Evolutionary conservation across 1,140 invertebrate species (phyloP).

Genomic region (Temnothorax longispinosus): DNA sequence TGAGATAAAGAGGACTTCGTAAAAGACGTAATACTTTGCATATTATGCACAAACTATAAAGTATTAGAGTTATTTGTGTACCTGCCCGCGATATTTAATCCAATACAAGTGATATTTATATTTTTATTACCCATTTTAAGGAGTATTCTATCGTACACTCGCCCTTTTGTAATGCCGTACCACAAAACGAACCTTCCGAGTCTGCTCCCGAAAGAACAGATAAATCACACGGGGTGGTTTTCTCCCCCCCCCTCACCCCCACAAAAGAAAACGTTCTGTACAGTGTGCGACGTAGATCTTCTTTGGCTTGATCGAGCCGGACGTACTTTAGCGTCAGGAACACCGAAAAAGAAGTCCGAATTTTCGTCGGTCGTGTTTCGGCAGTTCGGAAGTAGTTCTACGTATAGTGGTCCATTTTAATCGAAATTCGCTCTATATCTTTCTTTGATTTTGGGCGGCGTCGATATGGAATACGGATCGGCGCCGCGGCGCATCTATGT

Average conservation of each 20-base stretch:
- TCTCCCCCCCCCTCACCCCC: neutral
- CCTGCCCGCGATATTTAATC: neutral
- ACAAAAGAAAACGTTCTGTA: neutral
- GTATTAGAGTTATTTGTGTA: slow-evolving; percentile 3
- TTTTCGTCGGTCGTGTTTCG: neutral
- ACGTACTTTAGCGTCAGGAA: slow-evolving; percentile 44
- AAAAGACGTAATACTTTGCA: neutral
- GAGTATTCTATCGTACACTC: neutral
- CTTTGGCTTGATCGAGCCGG: slow-evolving; percentile 36
- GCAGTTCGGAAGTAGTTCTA: neutral
- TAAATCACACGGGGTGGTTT: slow-evolving; percentile 10
- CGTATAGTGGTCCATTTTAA: neutral
- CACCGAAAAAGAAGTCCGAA: slow-evolving; percentile 4
- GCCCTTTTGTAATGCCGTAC: slow-evolving; percentile 16
- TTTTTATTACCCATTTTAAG: neutral
- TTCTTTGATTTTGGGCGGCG: slow-evolving; percentile 34
- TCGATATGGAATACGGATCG: neutral
- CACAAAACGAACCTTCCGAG: slow-evolving; percentile 42
- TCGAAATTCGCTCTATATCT: neutral
- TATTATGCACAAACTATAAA: slow-evolving; percentile 20
- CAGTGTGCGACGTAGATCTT: slow-evolving; percentile 28
- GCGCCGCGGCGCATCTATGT: slow-evolving; percentile 17
- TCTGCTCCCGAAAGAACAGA: slow-evolving; percentile 28
- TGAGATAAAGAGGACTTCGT: slow-evolving; percentile 24
- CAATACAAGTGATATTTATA: slow-evolving; percentile 13